Evolutionary conservation across 2,113 vertebrate species (phyloP).

Genomic region (Hemicordylus capensis): DNA sequence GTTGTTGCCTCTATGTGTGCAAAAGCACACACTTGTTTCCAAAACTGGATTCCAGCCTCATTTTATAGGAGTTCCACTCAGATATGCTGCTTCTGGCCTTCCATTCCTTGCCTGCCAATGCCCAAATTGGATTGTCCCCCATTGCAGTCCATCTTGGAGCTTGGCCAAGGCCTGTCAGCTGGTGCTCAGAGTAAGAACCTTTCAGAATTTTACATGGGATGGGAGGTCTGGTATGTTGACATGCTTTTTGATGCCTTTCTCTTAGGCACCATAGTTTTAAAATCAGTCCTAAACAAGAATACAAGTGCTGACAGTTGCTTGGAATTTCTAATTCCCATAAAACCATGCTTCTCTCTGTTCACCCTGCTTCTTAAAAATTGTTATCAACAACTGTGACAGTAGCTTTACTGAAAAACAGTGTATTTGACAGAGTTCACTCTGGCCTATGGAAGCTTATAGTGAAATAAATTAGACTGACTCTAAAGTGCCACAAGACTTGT

Average conservation of each 20-base stretch:
- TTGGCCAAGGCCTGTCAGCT: no score
- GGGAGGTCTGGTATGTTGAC: no score
- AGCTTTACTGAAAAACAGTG: neutral
- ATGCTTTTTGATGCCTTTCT: neutral
- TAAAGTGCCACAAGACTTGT: rapidly evolving
- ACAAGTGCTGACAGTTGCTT: neutral
- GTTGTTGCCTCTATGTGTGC: no score
- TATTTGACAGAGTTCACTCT: neutral
- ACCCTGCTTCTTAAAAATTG: neutral
- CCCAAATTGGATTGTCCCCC: no score
- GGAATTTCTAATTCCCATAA: neutral
- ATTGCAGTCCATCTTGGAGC: no score
- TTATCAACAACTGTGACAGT: neutral
- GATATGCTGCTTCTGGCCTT: no score
- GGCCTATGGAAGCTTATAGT: neutral
- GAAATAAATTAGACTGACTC: neutral
- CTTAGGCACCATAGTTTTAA: neutral
- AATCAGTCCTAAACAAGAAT: neutral
- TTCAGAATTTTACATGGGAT: neutral
- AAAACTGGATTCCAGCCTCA: no score
- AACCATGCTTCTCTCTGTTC: neutral
- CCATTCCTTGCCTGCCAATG: no score
- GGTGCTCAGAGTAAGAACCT: neutral
- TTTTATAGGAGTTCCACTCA: no score
- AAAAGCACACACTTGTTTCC: no score